A percentile compares a stretch with the other conserved stretches of the same genome.
These are phyloP conservation scores for Reticulitermes lucifugus DNA, from an alignment of 2,888 invertebrate genomes.

Conservation along the genomic window DNA sequence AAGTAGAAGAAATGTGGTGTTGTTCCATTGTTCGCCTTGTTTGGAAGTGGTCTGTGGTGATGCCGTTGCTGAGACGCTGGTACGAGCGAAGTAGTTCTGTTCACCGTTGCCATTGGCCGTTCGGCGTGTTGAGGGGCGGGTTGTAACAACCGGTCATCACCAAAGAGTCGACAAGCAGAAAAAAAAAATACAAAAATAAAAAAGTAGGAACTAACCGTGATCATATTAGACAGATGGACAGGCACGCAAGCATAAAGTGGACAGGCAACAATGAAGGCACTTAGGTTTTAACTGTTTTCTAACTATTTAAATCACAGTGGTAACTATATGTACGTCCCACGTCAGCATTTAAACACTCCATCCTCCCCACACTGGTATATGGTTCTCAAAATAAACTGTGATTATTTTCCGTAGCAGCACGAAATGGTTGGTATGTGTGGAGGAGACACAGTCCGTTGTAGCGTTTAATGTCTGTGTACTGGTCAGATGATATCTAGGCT, in stretches of 20 bases:
- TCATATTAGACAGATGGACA: slow-evolving; percentile 21
- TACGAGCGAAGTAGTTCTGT: background rate
- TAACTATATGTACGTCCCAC: too few relatives aligned
- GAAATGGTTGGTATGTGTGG: too few relatives aligned
- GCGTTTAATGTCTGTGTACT: too few relatives aligned
- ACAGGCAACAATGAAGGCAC: slow-evolving; percentile 5
- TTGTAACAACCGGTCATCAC: slow-evolving; percentile 30
- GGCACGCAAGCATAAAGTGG: background rate
- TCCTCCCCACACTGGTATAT: too few relatives aligned
- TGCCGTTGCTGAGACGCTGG: background rate
- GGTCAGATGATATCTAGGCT: too few relatives aligned
- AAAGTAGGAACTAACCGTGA: background rate
- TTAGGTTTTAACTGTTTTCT: background rate
- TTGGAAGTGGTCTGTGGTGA: slow-evolving; percentile 43
- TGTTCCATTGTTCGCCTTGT: slow-evolving; percentile 45
- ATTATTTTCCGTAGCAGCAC: too few relatives aligned
- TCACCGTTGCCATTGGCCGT: background rate
- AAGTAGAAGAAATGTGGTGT: background rate
- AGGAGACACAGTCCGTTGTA: too few relatives aligned
- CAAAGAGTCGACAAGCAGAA: slow-evolving; percentile 32
- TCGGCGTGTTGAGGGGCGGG: slow-evolving; percentile 11
- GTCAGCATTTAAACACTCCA: too few relatives aligned
- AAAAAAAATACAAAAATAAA: background rate
- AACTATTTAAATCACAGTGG: too few relatives aligned
- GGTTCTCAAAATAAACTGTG: too few relatives aligned